Evolutionary conservation across 2,113 vertebrate species (phyloP), one percentile per base, ranked within the genome.

Genomic region (Malurus alboscapulatus): DNA sequence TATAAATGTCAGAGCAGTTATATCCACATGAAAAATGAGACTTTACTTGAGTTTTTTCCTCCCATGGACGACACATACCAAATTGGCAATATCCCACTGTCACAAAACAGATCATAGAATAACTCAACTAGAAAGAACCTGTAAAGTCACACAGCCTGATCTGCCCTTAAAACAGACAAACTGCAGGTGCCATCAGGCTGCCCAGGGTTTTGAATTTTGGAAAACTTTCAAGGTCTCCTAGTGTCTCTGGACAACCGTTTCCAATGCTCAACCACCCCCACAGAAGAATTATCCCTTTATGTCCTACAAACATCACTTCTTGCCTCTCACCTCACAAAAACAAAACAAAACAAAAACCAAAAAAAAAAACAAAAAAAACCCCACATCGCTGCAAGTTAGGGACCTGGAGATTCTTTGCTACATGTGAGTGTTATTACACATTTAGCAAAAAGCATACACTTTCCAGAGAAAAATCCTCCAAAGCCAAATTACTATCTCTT

Each of bases 71-170:
- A 90, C 12, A 47, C 16, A 26, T 6, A 44, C 3, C 24, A 68
- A 80, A 83, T 45, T 14, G 76, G 20, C 27, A 68, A 62, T 20
- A 4, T 18, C 9, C 18, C 12, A 48, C 2, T 2, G 18, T 19
- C 27, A 90, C 66, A 78, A 68, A 65, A 78, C 12, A 71, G 9
- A 55, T 25, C 10, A 87, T 1, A 65, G 65, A 76, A 6, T 4
- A 65, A 40, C 63, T 57, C 42, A 38, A 36, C 17, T 10, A 42
- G n/a, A 54, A 83, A 65, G 40, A 88, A 25, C 8, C 24, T 73
- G 32, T 18, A 0, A 69, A 80, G 45, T 29, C 48, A 51, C 1
- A 5, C 0, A 36, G 36, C 36, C 47, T 48, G 18, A 29, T 38
- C 42, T 32, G 32, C 36, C 75, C 54, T 62, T 65, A 21, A 48